A percentile compares a stretch with the other conserved stretches of the same genome.
These are phyloP conservation scores for Pachyuromys duprasi DNA, from an alignment of 2,797 vertebrate species.

Conservation along the genomic window DNA sequence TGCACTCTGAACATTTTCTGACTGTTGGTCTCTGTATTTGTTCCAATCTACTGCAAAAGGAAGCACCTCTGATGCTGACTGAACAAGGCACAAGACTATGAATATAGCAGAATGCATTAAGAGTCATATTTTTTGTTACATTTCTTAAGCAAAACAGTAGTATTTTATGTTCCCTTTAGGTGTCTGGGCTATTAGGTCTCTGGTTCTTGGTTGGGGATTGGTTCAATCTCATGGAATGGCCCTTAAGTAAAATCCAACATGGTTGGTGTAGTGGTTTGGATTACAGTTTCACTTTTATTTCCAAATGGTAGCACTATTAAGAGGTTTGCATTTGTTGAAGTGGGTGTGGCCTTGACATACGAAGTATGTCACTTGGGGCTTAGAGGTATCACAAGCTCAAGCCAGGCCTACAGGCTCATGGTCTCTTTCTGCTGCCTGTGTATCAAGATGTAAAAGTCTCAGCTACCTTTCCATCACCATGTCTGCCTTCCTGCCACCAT, in stretches of 20 bases:
- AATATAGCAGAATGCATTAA: neutral
- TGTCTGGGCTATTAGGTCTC: neutral
- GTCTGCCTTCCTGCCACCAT: neutral
- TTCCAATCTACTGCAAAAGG: neutral
- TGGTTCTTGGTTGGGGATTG: neutral
- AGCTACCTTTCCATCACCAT: neutral
- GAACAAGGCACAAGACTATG: neutral
- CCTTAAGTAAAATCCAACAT: neutral
- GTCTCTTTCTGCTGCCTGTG: neutral
- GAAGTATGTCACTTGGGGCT: neutral
- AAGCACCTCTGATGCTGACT: neutral
- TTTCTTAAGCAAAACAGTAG: neutral
- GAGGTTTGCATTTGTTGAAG: neutral
- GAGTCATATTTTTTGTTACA: neutral
- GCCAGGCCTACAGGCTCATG: neutral
- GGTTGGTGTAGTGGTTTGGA: neutral
- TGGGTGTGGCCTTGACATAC: neutral
- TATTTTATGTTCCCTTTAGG: neutral
- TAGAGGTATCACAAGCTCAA: neutral
- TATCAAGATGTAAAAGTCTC: neutral
- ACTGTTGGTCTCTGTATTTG: neutral
- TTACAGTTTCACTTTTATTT: neutral
- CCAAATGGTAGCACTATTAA: neutral
- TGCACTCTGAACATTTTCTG: neutral
- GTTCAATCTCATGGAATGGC: neutral